A percentile compares a stretch with the other conserved stretches of the same genome.
Evolutionary conservation across 2,888 invertebrate species (phyloP).

Genomic region (Tuberolachnus salignus): DNA sequence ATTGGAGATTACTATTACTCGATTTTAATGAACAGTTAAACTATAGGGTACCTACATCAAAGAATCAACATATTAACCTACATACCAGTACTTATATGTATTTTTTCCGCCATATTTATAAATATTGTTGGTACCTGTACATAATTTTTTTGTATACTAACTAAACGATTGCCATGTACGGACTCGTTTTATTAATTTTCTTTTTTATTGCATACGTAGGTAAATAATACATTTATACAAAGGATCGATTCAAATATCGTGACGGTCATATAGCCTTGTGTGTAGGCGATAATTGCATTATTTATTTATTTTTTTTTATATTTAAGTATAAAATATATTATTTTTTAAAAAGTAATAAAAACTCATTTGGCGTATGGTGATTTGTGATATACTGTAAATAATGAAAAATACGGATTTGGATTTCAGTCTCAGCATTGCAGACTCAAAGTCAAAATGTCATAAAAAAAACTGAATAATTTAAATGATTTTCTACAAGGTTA

Average conservation of each 20-base stretch:
- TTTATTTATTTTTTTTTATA: conserved; percentile 3
- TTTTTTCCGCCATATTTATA: background rate
- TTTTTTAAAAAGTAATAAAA: conserved; percentile 8
- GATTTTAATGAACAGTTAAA: background rate
- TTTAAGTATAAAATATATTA: background rate
- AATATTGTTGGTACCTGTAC: background rate
- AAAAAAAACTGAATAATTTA: background rate
- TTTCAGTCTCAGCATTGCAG: background rate
- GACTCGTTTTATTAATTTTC: conserved; percentile 22
- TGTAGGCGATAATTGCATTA: conserved; percentile 8
- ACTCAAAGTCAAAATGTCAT: background rate
- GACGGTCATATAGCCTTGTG: conserved; percentile 42
- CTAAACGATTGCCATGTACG: background rate
- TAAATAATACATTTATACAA: conserved; percentile 11
- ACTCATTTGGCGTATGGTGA: background rate
- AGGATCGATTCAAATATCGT: background rate
- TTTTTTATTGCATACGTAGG: background rate
- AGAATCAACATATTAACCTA: background rate
- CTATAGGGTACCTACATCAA: background rate
- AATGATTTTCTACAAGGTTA: conserved; percentile 1
- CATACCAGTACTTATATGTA: no score
- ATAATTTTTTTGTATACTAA: background rate
- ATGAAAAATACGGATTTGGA: background rate
- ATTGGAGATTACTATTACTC: background rate
- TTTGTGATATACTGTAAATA: background rate